phyloP scores from a whole-genome alignment of 2,888 invertebrate genomes.

The Schrankia costaestrigalis region DNA sequence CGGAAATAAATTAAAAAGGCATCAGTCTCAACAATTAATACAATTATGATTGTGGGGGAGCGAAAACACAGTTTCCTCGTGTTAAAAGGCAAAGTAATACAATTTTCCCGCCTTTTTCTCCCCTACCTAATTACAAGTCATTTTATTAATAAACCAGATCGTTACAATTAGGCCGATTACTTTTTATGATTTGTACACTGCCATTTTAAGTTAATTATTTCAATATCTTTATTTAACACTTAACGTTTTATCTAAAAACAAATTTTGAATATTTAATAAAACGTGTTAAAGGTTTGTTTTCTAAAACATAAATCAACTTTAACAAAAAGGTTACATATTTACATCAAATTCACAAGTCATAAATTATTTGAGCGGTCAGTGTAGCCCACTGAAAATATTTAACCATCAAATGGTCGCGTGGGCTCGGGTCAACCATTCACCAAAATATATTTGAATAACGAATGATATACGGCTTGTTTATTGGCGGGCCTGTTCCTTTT shows the following conservation, averaged over 20 bases:
- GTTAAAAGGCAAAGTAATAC: slow-evolving; percentile 68
- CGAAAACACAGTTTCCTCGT: slow-evolving; percentile 64
- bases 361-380: slow-evolving; percentile 64
- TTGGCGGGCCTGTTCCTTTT: slow-evolving; percentile 76
- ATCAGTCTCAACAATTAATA: slow-evolving; percentile 69
- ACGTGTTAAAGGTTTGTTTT: too few relatives aligned
- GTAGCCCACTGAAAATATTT: slow-evolving; percentile 77
- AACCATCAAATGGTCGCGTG: slow-evolving; percentile 76
- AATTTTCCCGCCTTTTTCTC: slow-evolving; percentile 75
- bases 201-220: slow-evolving; percentile 1
- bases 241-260: too few relatives aligned
- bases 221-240: too few relatives aligned
- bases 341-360: slow-evolving; percentile 60
- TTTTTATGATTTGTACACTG: slow-evolving; percentile 28
- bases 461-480: slow-evolving; percentile 81
- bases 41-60: slow-evolving; percentile 67
- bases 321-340: slow-evolving; percentile 28
- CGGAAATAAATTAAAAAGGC: slow-evolving; percentile 51
- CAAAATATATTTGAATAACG: slow-evolving; percentile 75
- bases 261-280: too few relatives aligned
- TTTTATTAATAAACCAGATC: slow-evolving; percentile 75
- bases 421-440: slow-evolving; percentile 77
- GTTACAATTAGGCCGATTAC: slow-evolving; percentile 63
- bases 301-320: too few relatives aligned
- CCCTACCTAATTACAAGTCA: slow-evolving; percentile 73